Conservation (phyloP, 2,888 invertebrate species). For the Arctia plantaginis region DNA sequence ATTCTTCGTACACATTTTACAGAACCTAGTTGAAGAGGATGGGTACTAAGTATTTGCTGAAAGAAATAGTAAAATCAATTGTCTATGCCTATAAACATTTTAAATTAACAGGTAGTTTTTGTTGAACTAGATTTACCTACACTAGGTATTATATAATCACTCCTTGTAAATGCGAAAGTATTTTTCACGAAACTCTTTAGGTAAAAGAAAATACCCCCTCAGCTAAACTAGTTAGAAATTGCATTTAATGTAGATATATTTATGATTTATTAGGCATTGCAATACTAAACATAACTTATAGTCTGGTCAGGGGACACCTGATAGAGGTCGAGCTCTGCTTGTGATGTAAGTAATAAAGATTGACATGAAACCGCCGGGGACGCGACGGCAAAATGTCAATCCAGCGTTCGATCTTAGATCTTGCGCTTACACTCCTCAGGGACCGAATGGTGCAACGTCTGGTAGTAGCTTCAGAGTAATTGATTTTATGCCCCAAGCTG, state of each 20-base stretch:
- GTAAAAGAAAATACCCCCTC: neutral
- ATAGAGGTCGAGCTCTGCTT: conserved; percentile 56
- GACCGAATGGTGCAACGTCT: conserved; percentile 57
- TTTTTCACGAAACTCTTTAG: neutral
- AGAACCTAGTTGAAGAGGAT: neutral
- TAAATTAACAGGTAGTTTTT: neutral
- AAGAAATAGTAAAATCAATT: neutral
- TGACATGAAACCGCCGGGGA: conserved; percentile 71
- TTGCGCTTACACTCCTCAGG: conserved; percentile 60
- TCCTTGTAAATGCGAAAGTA: neutral
- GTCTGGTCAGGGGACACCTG: conserved; percentile 66
- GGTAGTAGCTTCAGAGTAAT: conserved; percentile 45
- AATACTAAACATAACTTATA: conserved; percentile 24
- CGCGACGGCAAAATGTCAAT: conserved; percentile 77
- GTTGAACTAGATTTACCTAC: neutral
- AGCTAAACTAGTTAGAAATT: neutral
- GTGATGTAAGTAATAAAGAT: conserved; percentile 73
- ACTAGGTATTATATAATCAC: too few species aligned
- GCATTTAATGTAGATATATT: conserved; percentile 8
- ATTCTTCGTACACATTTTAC: neutral
- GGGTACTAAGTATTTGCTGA: neutral
- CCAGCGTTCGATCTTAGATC: conserved; percentile 76
- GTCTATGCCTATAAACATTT: neutral
- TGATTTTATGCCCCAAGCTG: conserved; percentile 29
- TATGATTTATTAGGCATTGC: conserved; percentile 12